Evolutionary conservation across 2,888 invertebrate species (phyloP).

Genomic region (Chrysodeixis includens): DNA sequence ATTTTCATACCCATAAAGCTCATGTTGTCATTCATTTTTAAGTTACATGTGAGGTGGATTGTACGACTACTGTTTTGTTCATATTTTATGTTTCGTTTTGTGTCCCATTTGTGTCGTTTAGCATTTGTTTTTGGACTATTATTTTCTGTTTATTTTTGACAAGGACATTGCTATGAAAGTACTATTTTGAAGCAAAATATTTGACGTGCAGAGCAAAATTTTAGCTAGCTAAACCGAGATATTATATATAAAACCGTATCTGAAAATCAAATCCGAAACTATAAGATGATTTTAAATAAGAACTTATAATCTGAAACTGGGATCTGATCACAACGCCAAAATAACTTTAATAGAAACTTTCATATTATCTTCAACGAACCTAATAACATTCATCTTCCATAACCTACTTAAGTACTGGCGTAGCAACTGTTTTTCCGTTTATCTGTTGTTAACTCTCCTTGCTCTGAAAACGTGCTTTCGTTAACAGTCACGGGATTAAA

Average conservation of each 20-base stretch:
- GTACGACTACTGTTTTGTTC: not conserved
- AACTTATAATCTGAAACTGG: too few relatives aligned
- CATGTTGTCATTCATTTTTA: not conserved
- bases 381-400: conserved; percentile 2
- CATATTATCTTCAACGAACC: too few relatives aligned
- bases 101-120: conserved; percentile 4
- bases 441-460: conserved; percentile 30
- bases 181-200: too few relatives aligned
- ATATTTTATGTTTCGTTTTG: not conserved
- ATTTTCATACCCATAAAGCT: not conserved
- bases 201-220: too few relatives aligned
- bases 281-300: too few relatives aligned
- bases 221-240: too few relatives aligned
- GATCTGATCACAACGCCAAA: too few relatives aligned
- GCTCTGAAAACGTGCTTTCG: conserved; percentile 32
- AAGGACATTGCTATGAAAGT: conserved; percentile 19
- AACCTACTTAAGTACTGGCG: conserved; percentile 24
- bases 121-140: not conserved
- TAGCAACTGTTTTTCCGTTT: conserved; percentile 19
- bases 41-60: not conserved
- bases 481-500: conserved; percentile 34
- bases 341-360: too few relatives aligned
- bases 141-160: conserved; percentile 3
- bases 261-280: too few relatives aligned
- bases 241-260: too few relatives aligned